phyloP scores from a whole-genome alignment of 2,888 invertebrate genomes.

The Eupithecia centaureata region DNA sequence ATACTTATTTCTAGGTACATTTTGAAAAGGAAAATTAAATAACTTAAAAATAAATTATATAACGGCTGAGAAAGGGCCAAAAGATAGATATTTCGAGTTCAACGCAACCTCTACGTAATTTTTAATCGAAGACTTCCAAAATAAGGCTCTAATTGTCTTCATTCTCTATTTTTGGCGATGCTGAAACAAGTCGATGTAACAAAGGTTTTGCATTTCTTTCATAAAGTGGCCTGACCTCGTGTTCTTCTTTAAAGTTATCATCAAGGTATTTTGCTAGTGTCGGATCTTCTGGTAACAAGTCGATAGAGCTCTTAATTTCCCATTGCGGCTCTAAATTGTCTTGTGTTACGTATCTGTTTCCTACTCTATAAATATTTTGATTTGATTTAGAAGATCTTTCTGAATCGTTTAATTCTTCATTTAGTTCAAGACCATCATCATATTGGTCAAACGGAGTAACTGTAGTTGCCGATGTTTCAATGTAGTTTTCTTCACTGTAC shows the following conservation, averaged over 20 bases:
- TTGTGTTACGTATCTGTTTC: not conserved
- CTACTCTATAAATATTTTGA: not conserved
- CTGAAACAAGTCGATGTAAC: not conserved
- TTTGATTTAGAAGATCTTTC: not conserved
- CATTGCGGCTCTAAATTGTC: no score
- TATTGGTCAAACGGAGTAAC: not conserved
- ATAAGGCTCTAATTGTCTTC: not conserved
- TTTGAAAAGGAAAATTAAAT: not conserved
- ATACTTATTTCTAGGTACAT: not conserved
- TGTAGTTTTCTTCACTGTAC: not conserved
- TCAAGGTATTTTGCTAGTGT: not conserved
- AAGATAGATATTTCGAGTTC: not conserved
- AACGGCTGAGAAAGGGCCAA: not conserved
- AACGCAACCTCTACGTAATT: not conserved
- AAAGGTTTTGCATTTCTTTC: constrained; percentile 4
- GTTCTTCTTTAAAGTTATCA: not conserved
- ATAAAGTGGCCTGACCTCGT: not conserved
- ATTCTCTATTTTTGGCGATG: not conserved
- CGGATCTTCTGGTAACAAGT: not conserved
- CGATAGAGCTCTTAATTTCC: not conserved
- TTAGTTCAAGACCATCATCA: not conserved
- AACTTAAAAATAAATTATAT: not conserved
- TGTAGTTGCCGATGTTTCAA: not conserved
- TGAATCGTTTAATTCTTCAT: not conserved
- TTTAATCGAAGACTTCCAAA: not conserved